phyloP scores from a whole-genome alignment of 2,888 invertebrate species.

The Tachina lurida region DNA sequence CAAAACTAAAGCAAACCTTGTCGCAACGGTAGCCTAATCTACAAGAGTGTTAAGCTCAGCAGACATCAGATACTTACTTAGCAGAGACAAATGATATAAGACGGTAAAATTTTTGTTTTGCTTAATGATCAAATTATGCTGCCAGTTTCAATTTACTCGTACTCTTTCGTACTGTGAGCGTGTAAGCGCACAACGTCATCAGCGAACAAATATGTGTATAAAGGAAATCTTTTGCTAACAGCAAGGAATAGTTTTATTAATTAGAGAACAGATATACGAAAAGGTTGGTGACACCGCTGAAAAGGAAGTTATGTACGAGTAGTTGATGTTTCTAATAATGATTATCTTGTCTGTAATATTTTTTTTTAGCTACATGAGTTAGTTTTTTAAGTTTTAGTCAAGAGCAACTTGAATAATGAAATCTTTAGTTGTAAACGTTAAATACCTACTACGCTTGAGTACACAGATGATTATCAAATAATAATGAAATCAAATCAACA shows the following conservation, averaged over 20 bases:
- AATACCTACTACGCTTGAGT: conserved; percentile 49
- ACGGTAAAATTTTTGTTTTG: conserved; percentile 50
- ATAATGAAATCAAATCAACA: conserved; percentile 47
- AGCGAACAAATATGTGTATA: neutral
- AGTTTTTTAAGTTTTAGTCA: neutral
- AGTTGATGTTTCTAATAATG: conserved; percentile 51
- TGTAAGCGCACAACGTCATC: conserved; percentile 4
- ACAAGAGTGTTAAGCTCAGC: conserved; percentile 67
- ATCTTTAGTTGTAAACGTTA: conserved; percentile 27
- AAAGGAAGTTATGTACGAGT: conserved; percentile 45
- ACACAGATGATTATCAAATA: conserved; percentile 50
- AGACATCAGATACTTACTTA: conserved; percentile 60
- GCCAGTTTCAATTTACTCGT: conserved; percentile 59
- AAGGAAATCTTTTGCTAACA: conserved; percentile 25
- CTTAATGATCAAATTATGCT: conserved; percentile 67
- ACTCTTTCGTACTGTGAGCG: conserved; percentile 39
- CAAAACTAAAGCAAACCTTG: conserved; percentile 5
- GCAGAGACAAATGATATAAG: conserved; percentile 65
- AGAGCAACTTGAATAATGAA: neutral
- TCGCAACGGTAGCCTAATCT: conserved; percentile 66
- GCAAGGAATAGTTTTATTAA: conserved; percentile 56
- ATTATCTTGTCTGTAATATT: conserved; percentile 51
- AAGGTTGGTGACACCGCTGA: conserved; percentile 57
- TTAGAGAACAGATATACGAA: conserved; percentile 51
- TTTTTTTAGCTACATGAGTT: conserved; percentile 38